Base-by-base conservation (phyloP, 2,888 invertebrate genomes). In the Pediacus dermestoides region DNA sequence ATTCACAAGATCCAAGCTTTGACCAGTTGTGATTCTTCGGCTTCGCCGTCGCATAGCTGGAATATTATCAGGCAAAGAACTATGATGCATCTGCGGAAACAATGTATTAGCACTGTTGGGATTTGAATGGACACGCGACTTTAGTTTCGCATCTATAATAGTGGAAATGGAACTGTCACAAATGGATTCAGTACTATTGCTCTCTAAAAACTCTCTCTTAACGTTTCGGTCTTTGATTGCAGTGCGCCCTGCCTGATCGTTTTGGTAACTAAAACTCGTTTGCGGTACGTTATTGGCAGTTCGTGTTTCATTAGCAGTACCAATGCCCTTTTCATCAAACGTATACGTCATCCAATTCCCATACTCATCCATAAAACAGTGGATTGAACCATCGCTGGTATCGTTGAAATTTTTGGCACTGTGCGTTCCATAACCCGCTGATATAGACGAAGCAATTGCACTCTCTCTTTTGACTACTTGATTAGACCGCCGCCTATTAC, bases 331-430 rank as follows among this genome's bases (percentile, higher is more conserved):
- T 55, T 88, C 87, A 55, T 89, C 87, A 62, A 92, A 91, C 0
- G 88, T 87, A 57, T 87, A 87, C 0, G 88, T 86, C 70, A 88
- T 78, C 87, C 89, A 90, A 57, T 88, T 85, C 25, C 88, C 89
- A 55, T 81, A 80, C 61, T 90, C 89, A 58, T 91, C 90, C 65
- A 85, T 80, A 58, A 88, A 89, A 63, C 84, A 88, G 66, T 91
- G 90, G 23, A 88, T 83, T 1, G 89, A 86, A 7, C 88, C 89
- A 55, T 89, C 87, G 2, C 75, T 77, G 0, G 88, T 88, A 58
- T 91, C 91, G 38, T 87, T 84, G 57, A 88, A 87, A 14, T 82
- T 85, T 13, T 80, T 81, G 2, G 89, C 89, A 37, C 88, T 74
- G 60, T 89, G 88, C 12, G 75, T 77, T 14, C 73, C 70, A 42